phyloP scores from a whole-genome alignment of 2,797 vertebrate species.

The Monodelphis domestica region DNA sequence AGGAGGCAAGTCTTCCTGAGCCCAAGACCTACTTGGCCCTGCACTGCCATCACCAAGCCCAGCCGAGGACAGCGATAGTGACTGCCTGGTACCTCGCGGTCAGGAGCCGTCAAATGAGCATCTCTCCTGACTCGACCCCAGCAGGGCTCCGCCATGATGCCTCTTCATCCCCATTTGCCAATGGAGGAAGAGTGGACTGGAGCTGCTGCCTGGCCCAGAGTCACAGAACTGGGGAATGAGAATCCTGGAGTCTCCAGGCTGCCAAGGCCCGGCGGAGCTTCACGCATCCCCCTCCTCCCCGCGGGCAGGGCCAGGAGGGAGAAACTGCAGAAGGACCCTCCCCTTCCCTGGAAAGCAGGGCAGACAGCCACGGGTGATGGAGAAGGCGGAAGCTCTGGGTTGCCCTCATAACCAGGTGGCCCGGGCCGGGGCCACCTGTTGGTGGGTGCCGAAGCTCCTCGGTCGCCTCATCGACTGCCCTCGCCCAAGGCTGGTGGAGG shows the following conservation, averaged over 20 bases:
- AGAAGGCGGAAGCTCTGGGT: neutral
- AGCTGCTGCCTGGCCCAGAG: no score
- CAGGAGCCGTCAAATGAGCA: neutral
- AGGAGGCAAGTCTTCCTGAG: no score
- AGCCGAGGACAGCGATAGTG: neutral
- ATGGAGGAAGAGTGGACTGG: neutral
- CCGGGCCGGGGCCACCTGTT: slow-evolving; percentile 67
- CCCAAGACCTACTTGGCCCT: neutral
- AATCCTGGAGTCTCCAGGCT: neutral
- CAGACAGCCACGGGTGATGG: neutral
- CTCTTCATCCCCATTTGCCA: neutral
- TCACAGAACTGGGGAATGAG: neutral
- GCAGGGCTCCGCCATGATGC: neutral
- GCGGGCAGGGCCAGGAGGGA: no score
- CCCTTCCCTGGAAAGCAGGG: neutral
- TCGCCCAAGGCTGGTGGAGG: neutral
- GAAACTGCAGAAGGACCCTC: neutral
- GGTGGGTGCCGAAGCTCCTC: slow-evolving; percentile 36
- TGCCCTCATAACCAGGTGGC: neutral
- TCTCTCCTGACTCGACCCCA: neutral
- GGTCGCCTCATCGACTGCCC: neutral
- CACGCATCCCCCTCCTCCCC: no score
- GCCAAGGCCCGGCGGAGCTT: neutral
- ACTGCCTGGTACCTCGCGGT: neutral
- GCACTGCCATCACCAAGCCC: neutral